These are phyloP conservation scores for Euphonia xanthogaster DNA, from an alignment of 2,797 vertebrate species.

Conservation along the genomic window DNA sequence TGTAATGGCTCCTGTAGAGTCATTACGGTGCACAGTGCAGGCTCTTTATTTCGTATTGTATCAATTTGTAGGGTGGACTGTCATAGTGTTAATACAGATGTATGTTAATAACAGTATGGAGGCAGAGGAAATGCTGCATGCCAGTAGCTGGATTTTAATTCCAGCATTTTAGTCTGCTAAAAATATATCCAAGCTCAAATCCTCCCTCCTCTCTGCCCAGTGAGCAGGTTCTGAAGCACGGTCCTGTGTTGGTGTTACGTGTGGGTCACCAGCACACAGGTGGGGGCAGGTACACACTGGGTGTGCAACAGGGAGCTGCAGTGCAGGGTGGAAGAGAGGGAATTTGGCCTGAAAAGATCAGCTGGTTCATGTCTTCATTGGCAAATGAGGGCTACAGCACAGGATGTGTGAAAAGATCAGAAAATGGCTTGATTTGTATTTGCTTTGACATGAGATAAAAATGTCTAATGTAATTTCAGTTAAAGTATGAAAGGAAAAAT, in stretches of 20 bases:
- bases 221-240: neutral
- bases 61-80: slow-evolving; percentile 72
- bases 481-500: slow-evolving; percentile 17
- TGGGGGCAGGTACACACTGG: rapidly evolving
- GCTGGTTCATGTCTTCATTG: slow-evolving; percentile 32
- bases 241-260: rapidly evolving
- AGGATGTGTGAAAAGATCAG: slow-evolving; percentile 12
- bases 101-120: slow-evolving; percentile 25
- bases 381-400: neutral
- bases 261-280: neutral
- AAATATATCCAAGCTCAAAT: neutral
- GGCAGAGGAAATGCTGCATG: slow-evolving; percentile 6
- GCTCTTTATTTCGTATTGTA: slow-evolving; percentile 71
- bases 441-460: slow-evolving; percentile 16
- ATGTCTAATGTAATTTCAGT: neutral
- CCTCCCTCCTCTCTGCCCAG: neutral
- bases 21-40: slow-evolving; percentile 57
- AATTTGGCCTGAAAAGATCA: slow-evolving; percentile 41
- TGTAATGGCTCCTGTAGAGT: slow-evolving; percentile 60
- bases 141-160: slow-evolving; percentile 36
- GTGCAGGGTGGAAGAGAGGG: neutral
- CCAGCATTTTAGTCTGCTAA: neutral
- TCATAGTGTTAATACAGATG: slow-evolving; percentile 62
- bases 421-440: slow-evolving; percentile 19
- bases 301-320: neutral